These are phyloP conservation scores for Scylla paramamosain DNA, from an alignment of 1,140 invertebrate species.

Conservation along the genomic window DNA sequence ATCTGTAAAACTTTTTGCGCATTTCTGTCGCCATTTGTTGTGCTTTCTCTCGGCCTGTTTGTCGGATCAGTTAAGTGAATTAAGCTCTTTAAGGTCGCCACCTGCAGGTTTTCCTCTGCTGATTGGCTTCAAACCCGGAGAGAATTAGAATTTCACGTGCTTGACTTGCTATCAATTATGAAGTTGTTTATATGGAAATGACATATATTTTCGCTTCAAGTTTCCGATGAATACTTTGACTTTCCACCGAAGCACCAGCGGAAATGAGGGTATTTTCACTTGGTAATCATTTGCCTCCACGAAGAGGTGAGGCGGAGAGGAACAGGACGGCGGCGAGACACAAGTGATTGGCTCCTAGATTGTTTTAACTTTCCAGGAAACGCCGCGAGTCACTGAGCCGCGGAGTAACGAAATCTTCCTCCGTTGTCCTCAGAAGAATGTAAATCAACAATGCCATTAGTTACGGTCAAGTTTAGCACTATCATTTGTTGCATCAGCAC, in stretches of 20 bases:
- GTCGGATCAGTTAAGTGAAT: no score
- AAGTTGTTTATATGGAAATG: not conserved
- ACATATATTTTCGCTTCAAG: not conserved
- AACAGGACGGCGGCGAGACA: not conserved
- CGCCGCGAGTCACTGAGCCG: not conserved
- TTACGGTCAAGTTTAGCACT: not conserved
- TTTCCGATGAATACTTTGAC: not conserved
- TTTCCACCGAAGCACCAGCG: not conserved
- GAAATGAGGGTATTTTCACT: not conserved
- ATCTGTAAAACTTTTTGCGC: no score
- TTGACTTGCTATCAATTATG: no score
- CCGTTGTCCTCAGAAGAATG: not conserved
- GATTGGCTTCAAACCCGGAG: no score
- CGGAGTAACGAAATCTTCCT: not conserved
- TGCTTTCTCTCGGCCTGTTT: no score
- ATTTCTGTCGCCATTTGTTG: no score
- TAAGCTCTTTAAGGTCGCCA: no score
- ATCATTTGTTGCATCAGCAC: not conserved
- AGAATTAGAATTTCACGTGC: no score
- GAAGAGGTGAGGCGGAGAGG: not conserved
- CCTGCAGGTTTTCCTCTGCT: no score
- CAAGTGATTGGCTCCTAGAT: not conserved
- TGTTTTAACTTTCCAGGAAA: not conserved
- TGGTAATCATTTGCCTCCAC: not conserved
- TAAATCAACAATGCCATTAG: slow-evolving; percentile 1